Evolutionary conservation across 2,113 vertebrate genomes (phyloP), one percentile per base, ranked within the genome.

Genomic region (Camelus bactrianus): DNA sequence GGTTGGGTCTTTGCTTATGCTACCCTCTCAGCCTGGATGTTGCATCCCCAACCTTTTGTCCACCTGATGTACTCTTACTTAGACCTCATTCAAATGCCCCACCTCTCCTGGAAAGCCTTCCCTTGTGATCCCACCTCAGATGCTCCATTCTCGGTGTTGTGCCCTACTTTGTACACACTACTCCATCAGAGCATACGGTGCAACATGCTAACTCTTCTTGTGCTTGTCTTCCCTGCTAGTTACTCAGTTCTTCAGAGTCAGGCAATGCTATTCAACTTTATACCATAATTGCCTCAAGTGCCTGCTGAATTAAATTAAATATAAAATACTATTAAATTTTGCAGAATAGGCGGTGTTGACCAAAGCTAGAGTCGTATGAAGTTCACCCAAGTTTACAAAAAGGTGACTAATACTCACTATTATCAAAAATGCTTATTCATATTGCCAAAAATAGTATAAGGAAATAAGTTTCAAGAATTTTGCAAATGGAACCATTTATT

Each of bases 401-500:
- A 26, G 58, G 16, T 95, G 77, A 70, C 13, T 95, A 48, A 92
- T 22, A 88, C 13, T 75, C 48, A 79, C 20, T 89, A 80, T 91
- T 95, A 83, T 94, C 72, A 90, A 94, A 88, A 96, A 90, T 64
- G 38, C 6, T 2, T 85, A 87, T 84, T 88, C 30, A 85, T 1
- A 62, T 65, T 77, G 88, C 22, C 2, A 70, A 94, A 83, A 64
- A 81, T 76, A 69, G 42, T 77, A 86, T n/a, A 84, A 70, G 7
- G 10, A 88, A 92, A 72, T 58, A 67, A 16, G 4, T 2, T 72
- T 73, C 79, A 75, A 70, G 0, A 69, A 75, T 35, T 89, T 80
- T 87, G 1, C 76, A 89, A 76, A 82, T 62, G 5, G 48, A 93
- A 86, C 4, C 11, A 92, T 67, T 96, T 76, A 83, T 89, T 96